Evolutionary conservation across 2,113 vertebrate species (phyloP).

Genomic region (Natator depressus): DNA sequence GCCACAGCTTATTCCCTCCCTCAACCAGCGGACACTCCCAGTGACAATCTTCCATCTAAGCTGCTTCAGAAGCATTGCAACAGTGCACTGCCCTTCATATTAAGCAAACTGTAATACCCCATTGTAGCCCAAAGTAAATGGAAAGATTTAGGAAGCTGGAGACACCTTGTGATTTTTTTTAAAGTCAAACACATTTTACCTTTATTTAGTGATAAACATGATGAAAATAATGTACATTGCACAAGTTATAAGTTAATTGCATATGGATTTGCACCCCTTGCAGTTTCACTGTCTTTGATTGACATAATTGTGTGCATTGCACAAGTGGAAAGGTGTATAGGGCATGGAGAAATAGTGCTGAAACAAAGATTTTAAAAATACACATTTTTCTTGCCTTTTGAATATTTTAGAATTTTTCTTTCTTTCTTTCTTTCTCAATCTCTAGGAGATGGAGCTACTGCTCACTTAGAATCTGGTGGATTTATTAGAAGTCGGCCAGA

Average conservation of each 20-base stretch:
- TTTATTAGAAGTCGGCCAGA: conserved; percentile 90
- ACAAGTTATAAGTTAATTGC: not conserved
- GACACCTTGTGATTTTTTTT: not conserved
- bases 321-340: not conserved
- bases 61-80: not conserved
- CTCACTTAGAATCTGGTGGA: conserved; percentile 94
- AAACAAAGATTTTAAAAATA: not conserved
- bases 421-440: not conserved
- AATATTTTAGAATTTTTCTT: conserved; percentile 6
- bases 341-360: not conserved
- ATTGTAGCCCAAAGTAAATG: not conserved
- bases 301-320: not conserved
- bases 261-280: not conserved
- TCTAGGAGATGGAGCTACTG: conserved; percentile 90
- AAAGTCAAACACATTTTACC: not conserved
- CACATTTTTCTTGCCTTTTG: not conserved
- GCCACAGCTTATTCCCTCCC: not conserved
- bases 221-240: not conserved
- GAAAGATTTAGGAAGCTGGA: not conserved
- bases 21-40: not conserved
- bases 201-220: not conserved
- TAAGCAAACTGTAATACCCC: not conserved
- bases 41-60: not conserved
- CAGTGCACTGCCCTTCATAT: not conserved
- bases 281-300: not conserved